Evolutionary conservation across 2,888 invertebrate genomes (phyloP).

Genomic region (Argyresthia albistria): DNA sequence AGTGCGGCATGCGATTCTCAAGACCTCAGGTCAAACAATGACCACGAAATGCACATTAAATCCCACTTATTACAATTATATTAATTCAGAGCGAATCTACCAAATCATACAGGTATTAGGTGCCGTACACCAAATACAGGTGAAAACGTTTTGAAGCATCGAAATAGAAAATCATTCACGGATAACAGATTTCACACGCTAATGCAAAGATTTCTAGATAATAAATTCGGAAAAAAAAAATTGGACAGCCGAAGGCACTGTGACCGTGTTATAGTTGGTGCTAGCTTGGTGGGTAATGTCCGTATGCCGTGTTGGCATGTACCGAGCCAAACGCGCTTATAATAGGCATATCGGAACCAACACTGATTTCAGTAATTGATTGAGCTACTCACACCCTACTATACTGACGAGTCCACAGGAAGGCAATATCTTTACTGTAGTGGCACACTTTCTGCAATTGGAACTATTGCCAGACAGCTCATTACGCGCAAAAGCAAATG

Average conservation of each 20-base stretch:
- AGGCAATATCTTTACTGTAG: no score
- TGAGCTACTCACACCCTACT: constrained; percentile 28
- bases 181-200: constrained; percentile 44
- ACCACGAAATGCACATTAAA: constrained; percentile 7
- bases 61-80: constrained; percentile 4
- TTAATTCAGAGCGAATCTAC: neutral
- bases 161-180: constrained; percentile 21
- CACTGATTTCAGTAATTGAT: constrained; percentile 57
- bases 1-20: constrained; percentile 2
- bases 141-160: neutral
- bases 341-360: constrained; percentile 54
- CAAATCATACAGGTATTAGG: neutral
- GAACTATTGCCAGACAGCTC: no score
- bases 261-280: constrained; percentile 59
- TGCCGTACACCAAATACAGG: neutral
- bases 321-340: constrained; percentile 62
- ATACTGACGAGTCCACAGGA: no score
- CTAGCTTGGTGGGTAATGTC: constrained; percentile 40
- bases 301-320: constrained; percentile 49
- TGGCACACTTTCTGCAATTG: no score
- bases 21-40: constrained; percentile 5
- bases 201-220: constrained; percentile 38
- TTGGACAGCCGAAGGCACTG: constrained; percentile 56
- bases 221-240: constrained; percentile 45
- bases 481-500: neutral